phyloP scores from a whole-genome alignment of 2,113 vertebrate species.

The Xiphophorus couchianus region DNA sequence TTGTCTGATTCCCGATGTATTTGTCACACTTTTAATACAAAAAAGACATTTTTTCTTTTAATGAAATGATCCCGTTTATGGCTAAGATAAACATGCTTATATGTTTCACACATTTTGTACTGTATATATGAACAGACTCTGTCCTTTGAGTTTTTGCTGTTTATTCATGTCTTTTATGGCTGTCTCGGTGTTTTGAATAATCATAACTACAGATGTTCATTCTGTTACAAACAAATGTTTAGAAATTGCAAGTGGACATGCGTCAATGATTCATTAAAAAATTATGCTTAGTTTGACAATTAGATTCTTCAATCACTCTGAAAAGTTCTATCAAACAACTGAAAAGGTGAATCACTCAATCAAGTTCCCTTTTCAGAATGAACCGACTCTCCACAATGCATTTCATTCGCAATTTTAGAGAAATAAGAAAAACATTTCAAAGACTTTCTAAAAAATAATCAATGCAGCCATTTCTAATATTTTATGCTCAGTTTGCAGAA shows the following conservation, averaged over 20 bases:
- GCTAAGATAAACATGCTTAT: neutral
- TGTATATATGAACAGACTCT: neutral
- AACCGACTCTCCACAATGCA: neutral
- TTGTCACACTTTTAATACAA: conserved; percentile 2
- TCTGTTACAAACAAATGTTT: neutral
- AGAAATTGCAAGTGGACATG: neutral
- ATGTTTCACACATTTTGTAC: conserved; percentile 12
- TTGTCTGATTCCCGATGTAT: neutral
- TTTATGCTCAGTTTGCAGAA: neutral
- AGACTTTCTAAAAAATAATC: neutral
- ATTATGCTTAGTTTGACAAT: neutral
- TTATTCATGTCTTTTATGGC: neutral
- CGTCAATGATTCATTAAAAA: neutral
- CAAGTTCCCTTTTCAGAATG: conserved; percentile 3
- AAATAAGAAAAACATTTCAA: neutral
- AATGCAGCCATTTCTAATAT: neutral
- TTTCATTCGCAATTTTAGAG: neutral
- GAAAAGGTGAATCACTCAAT: neutral
- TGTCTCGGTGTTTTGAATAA: neutral
- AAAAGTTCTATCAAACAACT: neutral
- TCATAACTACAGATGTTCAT: neutral
- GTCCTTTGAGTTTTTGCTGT: neutral
- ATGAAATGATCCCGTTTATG: neutral
- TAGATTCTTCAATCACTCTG: neutral
- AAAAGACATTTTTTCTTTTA: neutral